Base-by-base conservation (phyloP, 2,888 invertebrate species). In the Scaptomyza tumidula region DNA sequence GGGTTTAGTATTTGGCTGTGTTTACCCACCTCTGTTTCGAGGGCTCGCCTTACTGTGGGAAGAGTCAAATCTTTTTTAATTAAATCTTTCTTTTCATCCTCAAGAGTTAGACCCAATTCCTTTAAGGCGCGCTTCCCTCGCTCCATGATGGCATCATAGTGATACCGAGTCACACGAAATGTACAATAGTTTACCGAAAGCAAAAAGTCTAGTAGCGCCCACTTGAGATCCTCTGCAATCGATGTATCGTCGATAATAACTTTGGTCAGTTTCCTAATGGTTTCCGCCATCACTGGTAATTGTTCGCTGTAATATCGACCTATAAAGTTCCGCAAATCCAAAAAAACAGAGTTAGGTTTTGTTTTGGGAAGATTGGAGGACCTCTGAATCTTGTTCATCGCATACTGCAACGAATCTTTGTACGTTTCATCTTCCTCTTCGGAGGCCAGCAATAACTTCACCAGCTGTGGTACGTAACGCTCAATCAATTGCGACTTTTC, bases 141-240 rank as follows among this genome's bases (percentile, higher is more conserved):
- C 3, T n/a, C 5, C 31, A 54, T 41, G 9, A 45, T 59, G 0
- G 46, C 45, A 0, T n/a, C 6, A 1, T 24, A 9, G n/a, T 67
- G n/a, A 0, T 46, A 35, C 6, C 49, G 63, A 0, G 63, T 52
- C 1, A 46, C 9, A 3, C 52, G 55, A 29, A 80, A 80, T 0
- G 71, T 63, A 0, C 55, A 37, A 45, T 16, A 75, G 33, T 68
- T 79, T 0, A 77, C 79, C 0, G 58, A 68, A 0, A 80, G 64
- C 71, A 81, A 16, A 33, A 80, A 79, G 2, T 79, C 79, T 0
- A 80, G 7, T 0, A 79, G 1, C 0, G 55, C 7, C 59, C 75
- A 64, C 10, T 69, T 65, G 0, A 76, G 16, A 0, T 35, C 6
- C 10, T 45, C 52, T 6, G 33, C 6, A 2, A 9, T 33, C 1